A percentile compares a stretch with the other conserved stretches of the same genome.
These are phyloP conservation scores for Argopecten irradians DNA, from an alignment of 1,140 invertebrate species.

Conservation along the genomic window DNA sequence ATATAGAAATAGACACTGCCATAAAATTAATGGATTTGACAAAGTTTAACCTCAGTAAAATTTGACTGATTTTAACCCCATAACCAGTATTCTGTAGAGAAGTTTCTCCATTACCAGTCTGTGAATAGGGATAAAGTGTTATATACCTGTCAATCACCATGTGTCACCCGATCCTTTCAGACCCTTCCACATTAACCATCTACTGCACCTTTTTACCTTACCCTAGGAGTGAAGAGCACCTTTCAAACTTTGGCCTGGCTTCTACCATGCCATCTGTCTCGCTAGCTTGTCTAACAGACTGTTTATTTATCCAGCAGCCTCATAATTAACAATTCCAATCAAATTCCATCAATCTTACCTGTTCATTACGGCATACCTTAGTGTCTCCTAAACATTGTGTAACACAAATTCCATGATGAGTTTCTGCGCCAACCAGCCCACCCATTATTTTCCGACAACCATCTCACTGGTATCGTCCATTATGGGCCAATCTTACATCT, in stretches of 20 bases:
- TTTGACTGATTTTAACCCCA: no score
- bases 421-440: not conserved
- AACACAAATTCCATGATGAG: not conserved
- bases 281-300: not conserved
- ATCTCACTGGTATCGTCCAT: not conserved
- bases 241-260: conserved; percentile 1
- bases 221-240: not conserved
- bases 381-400: not conserved
- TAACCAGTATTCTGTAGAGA: no score
- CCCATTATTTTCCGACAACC: not conserved
- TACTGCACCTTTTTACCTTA: conserved; percentile 1
- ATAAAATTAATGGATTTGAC: no score
- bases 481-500: no score
- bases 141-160: conserved; percentile 4
- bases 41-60: no score
- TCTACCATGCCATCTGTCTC: not conserved
- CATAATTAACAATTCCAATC: conserved; percentile 23
- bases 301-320: not conserved
- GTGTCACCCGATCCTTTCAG: not conserved
- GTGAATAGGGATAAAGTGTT: no score
- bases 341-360: conserved; percentile 21
- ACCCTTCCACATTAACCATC: not conserved
- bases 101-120: no score
- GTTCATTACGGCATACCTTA: not conserved
- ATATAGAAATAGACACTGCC: no score